Conservation (phyloP, 2,888 invertebrate genomes). For the Lordiphosa andalusiaca region DNA sequence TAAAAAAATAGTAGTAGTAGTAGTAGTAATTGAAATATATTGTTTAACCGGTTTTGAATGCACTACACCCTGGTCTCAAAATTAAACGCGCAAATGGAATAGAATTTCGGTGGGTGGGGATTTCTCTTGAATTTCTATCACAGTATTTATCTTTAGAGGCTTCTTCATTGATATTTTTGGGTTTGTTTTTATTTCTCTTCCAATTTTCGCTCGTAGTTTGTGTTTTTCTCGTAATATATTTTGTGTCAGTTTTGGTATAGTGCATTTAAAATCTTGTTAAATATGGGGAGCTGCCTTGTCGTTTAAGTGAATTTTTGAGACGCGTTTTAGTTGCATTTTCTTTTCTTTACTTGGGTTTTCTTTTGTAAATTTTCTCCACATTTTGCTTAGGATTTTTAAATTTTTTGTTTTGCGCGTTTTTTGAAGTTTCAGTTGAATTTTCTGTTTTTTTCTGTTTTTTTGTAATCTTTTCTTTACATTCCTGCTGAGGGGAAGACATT, state of each 20-base stretch:
- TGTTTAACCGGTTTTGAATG: conserved; percentile 70
- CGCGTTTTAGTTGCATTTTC: conserved; percentile 46
- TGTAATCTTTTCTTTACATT: conserved; percentile 40
- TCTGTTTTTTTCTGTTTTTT: conserved; percentile 25
- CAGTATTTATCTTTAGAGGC: background rate
- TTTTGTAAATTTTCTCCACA: conserved; percentile 37
- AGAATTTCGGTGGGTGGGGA: conserved; percentile 15
- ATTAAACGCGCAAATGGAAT: no score
- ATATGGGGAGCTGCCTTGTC: conserved; percentile 32
- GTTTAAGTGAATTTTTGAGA: conserved; percentile 34
- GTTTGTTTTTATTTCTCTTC: conserved; percentile 8
- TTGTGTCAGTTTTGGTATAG: conserved; percentile 29
- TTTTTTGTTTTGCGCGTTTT: conserved; percentile 29
- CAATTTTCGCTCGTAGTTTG: conserved; percentile 1
- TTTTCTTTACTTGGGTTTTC: conserved; percentile 27
- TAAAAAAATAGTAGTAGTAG: conserved; percentile 24
- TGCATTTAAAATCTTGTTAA: conserved; percentile 73
- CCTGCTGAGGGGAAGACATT: conserved; percentile 57
- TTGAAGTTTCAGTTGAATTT: conserved; percentile 26
- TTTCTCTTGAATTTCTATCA: conserved; percentile 15
- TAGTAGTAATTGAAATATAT: conserved; percentile 32
- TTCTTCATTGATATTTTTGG: conserved; percentile 21
- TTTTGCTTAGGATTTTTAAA: conserved; percentile 20
- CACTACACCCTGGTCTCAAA: conserved; percentile 55
- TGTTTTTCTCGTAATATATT: background rate